Base-by-base conservation (phyloP, 2,797 vertebrate species). In the Morus bassanus region DNA sequence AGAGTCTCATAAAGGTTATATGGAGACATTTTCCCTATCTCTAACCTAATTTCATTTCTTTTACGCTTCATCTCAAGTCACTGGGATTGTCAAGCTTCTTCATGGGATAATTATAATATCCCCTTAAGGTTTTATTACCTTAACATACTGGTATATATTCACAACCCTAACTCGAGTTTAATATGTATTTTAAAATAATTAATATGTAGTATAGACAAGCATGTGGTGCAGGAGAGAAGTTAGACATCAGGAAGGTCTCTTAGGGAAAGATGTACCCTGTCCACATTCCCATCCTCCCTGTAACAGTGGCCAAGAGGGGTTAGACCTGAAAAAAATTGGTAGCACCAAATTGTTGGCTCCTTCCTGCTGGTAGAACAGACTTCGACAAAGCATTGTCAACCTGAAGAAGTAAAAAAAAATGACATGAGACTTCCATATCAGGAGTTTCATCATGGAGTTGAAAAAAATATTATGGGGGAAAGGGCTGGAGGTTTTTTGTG, bases 101-200 rank as follows among this genome's bases (percentile, higher is more conserved):
- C 94, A 95, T 84, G 82, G 46, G 69, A 81, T 76, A 85, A 95
- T 96, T 93, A 89, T 53, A 89, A 89, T 39, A 69, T 31, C 19
- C 54, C 85, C 11, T 0, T 59, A 88, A 94, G 65, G 28, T 88
- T 95, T 94, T 91, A 78, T 91, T 93, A 72, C 73, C 43, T 92
- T 78, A 75, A 75, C 45, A 48, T 13, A 17, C 14, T 54, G 23
- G 39, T 63, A 41, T 76, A 83, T 84, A 67, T 84, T 95, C 65
- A 60, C 69, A 88, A 75, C 14, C 6, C 54, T 92, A 89, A 63
- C 33, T 83, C n/a, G 43, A 56, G 46, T 75, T 95, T 89, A 94
- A 74, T 89, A 81, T 11, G 35, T 61, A 76, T 70, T 85, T 89
- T 91, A 86, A 84, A 95, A 94, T 92, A 95, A 93, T 95, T 85